Percentiles rank a stretch among this genome's conserved stretches.
Conservation (phyloP, 2,113 vertebrate species). For the Uropsilus gracilis region DNA sequence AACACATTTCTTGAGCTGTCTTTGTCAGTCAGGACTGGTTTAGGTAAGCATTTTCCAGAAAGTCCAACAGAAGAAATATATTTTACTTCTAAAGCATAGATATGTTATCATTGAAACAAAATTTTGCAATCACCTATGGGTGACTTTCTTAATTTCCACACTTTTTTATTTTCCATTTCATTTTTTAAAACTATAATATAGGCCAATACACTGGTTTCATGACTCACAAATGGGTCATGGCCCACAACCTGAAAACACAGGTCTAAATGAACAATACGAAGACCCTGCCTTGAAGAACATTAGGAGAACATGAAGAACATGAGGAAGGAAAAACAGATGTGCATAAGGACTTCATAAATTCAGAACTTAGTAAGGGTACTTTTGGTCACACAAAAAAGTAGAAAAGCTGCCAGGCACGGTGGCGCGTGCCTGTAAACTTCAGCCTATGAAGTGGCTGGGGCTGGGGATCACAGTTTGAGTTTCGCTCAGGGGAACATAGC, state of each 20-base stretch:
- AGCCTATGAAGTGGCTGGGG: too few relatives aligned
- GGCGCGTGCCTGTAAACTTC: too few relatives aligned
- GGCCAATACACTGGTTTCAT: neutral
- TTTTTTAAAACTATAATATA: neutral
- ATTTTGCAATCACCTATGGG: neutral
- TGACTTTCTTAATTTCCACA: neutral
- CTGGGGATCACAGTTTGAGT: too few relatives aligned
- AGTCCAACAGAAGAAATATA: neutral
- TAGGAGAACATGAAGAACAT: too few relatives aligned
- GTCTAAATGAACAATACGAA: neutral
- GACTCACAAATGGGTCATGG: neutral
- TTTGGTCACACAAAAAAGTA: neutral
- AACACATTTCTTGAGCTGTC: neutral
- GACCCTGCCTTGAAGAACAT: neutral
- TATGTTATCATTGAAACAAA: neutral
- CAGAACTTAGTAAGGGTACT: neutral
- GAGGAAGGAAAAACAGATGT: neutral
- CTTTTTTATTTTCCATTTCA: neutral
- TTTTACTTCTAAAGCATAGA: neutral
- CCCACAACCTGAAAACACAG: neutral
- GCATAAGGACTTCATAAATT: neutral
- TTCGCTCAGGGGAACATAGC: too few relatives aligned
- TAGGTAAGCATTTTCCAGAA: neutral
- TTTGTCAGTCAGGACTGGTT: neutral
- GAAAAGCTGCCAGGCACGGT: neutral